Conservation (phyloP, 2,888 invertebrate genomes). For the Drosophila tanythrix region DNA sequence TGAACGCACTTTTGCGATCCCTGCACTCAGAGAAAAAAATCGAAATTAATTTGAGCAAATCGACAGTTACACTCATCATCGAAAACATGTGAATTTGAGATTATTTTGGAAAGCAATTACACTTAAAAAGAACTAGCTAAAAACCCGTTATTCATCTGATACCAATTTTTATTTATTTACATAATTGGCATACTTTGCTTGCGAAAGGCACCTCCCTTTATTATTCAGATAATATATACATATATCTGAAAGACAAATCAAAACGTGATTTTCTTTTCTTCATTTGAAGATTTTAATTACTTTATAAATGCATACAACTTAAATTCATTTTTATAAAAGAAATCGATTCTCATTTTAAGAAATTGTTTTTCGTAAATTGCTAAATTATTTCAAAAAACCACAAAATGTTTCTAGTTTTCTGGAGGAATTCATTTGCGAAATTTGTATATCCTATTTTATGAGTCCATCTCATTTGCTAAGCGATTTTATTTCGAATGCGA, state of each 20-base stretch:
- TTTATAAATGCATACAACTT: background rate
- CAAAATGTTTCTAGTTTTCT: background rate
- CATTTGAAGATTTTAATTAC: background rate
- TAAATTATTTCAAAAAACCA: background rate
- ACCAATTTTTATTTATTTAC: background rate
- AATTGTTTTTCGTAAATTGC: background rate
- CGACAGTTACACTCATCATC: background rate
- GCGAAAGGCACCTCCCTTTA: background rate
- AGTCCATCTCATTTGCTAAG: too few species aligned
- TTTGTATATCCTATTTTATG: too few species aligned
- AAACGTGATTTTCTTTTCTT: background rate
- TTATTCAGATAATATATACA: too few species aligned
- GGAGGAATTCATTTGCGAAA: too few species aligned
- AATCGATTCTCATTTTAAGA: background rate
- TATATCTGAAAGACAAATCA: background rate
- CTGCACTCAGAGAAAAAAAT: background rate
- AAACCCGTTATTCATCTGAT: background rate
- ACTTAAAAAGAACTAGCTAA: background rate
- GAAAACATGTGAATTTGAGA: background rate
- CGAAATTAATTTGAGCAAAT: background rate
- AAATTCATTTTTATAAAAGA: background rate
- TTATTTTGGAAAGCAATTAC: background rate
- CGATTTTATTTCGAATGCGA: background rate
- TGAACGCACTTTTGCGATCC: conserved; percentile 66
- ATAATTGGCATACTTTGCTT: background rate